Evolutionary conservation across 2,113 vertebrate species (phyloP).

Genomic region (Scolopax mira): DNA sequence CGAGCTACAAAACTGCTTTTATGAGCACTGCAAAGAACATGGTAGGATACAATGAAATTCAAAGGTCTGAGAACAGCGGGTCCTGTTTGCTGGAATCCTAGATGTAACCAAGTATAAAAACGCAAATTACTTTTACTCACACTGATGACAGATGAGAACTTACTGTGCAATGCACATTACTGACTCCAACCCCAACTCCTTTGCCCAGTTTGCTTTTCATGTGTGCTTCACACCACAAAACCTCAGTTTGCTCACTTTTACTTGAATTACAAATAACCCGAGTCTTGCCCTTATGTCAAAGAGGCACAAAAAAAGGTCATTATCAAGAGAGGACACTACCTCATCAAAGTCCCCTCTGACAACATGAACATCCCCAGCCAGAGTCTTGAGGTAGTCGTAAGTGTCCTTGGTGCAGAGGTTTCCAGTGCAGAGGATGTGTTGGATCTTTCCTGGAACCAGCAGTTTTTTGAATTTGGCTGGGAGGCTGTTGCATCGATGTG

Average conservation of each 20-base stretch:
- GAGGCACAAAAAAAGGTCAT: neutral
- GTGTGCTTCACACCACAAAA: neutral
- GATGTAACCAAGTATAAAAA: neutral
- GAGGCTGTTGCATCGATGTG: constrained; percentile 96
- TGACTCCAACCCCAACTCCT: neutral
- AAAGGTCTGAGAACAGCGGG: neutral
- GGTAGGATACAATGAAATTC: neutral
- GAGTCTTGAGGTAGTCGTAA: constrained; percentile 98
- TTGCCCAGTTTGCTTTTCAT: neutral
- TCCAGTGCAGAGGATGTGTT: constrained; percentile 97
- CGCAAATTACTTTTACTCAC: neutral
- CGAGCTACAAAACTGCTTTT: neutral
- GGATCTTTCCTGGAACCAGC: constrained; percentile 97
- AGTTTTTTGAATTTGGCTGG: constrained; percentile 99
- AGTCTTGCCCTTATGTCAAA: accelerated
- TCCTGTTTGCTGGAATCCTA: neutral
- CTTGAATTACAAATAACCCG: neutral
- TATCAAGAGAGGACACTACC: constrained; percentile 65
- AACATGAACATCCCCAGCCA: constrained; percentile 98
- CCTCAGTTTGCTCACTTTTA: neutral
- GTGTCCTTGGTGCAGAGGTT: constrained; percentile 99
- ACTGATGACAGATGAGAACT: neutral
- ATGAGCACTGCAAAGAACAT: neutral
- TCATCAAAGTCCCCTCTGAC: constrained; percentile 98
- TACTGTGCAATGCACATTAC: neutral